Conservation (phyloP, 2,888 invertebrate species). For the Boloria euphrosyne region DNA sequence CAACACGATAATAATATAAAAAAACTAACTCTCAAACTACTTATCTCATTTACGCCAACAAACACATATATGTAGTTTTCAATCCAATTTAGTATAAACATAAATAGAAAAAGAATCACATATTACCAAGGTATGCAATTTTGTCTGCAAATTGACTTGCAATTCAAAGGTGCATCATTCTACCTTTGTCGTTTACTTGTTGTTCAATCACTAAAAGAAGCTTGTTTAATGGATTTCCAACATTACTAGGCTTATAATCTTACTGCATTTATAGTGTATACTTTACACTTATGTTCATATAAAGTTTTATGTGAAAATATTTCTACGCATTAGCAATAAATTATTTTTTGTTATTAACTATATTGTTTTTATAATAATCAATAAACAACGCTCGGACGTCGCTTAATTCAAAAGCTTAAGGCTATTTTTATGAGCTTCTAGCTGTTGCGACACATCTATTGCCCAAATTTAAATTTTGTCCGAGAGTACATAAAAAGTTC, state of each 20-base stretch:
- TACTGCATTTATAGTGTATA: constrained; percentile 65
- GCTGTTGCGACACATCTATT: too few species aligned
- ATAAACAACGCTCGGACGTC: too few species aligned
- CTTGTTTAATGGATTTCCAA: constrained; percentile 82
- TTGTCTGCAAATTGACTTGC: constrained; percentile 70
- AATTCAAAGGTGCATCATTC: constrained; percentile 73
- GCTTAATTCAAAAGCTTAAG: too few species aligned
- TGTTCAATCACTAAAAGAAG: constrained; percentile 81
- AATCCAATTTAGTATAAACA: constrained; percentile 25
- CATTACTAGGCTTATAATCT: constrained; percentile 81
- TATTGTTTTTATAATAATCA: too few species aligned
- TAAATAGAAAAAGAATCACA: constrained; percentile 30
- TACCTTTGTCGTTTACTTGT: constrained; percentile 66
- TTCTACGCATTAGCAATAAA: constrained; percentile 4
- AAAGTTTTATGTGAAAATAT: constrained; percentile 10
- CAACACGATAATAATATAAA: constrained; percentile 2
- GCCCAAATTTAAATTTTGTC: too few species aligned
- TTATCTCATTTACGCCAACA: constrained; percentile 16
- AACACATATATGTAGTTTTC: constrained; percentile 17
- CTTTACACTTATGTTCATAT: constrained; percentile 47
- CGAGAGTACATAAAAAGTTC: too few species aligned
- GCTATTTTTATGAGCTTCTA: too few species aligned
- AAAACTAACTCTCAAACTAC: constrained; percentile 1
- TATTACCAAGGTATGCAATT: constrained; percentile 56
- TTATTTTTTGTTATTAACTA: not conserved